These are phyloP conservation scores for Talpa occidentalis DNA, from an alignment of 2,113 vertebrate genomes.

Conservation along the genomic window DNA sequence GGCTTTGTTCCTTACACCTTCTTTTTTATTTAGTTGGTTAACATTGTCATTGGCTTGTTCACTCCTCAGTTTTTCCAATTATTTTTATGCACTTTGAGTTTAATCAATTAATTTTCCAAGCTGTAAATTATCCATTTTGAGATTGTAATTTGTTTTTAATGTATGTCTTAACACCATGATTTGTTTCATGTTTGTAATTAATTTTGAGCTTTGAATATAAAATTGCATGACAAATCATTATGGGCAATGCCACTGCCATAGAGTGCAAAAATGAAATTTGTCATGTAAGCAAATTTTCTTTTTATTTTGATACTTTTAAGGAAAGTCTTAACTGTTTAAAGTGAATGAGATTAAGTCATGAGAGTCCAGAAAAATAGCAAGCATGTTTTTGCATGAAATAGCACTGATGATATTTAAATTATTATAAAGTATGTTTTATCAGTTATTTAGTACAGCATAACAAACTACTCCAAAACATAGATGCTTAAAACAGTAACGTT, in stretches of 20 bases:
- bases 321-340: constrained; percentile 14
- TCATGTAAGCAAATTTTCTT: constrained; percentile 68
- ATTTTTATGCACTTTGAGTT: constrained; percentile 80
- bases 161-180: constrained; percentile 84
- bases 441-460: not conserved
- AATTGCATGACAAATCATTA: constrained; percentile 83
- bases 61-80: constrained; percentile 77
- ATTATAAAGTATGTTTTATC: not conserved
- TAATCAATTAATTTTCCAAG: constrained; percentile 83
- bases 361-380: not conserved
- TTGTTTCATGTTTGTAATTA: constrained; percentile 87
- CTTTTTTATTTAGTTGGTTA: constrained; percentile 50
- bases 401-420: not conserved
- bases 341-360: not conserved
- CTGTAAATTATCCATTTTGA: constrained; percentile 85
- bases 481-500: not conserved
- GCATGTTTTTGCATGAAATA: not conserved
- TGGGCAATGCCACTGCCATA: constrained; percentile 70
- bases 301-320: constrained; percentile 36
- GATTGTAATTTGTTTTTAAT: constrained; percentile 85
- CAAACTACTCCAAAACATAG: not conserved
- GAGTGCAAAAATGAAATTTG: constrained; percentile 75
- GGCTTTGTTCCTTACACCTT: not conserved
- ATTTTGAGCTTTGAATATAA: constrained; percentile 86
- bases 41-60: constrained; percentile 72